A percentile compares a stretch with the other conserved stretches of the same genome.
Evolutionary conservation across 2,888 invertebrate species (phyloP).

Genomic region (Cerastis rubricosa): DNA sequence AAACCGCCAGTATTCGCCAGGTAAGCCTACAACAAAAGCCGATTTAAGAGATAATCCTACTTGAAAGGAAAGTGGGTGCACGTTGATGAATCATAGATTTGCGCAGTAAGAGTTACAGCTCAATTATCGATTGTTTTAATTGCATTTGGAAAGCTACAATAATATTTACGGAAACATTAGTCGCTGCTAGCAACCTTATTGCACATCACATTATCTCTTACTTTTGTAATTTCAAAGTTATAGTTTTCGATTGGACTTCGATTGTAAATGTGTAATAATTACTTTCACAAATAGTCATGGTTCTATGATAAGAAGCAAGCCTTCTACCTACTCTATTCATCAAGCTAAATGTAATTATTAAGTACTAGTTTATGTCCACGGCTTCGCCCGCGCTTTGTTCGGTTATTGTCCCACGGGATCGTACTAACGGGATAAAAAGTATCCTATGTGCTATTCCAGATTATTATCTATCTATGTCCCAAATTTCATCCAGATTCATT

Average conservation of each 20-base stretch:
- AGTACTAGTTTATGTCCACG: too few species aligned
- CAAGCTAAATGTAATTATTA: background rate
- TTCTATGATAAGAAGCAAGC: slow-evolving; percentile 1
- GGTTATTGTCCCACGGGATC: too few species aligned
- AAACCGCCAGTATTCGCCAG: background rate
- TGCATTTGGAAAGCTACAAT: background rate
- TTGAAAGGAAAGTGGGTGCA: slow-evolving; percentile 1
- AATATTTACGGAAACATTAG: slow-evolving; percentile 1
- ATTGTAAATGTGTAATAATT: slow-evolving; percentile 10
- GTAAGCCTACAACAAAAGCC: background rate
- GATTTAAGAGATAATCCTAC: slow-evolving; percentile 1
- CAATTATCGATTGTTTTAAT: slow-evolving; percentile 8
- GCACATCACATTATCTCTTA: background rate
- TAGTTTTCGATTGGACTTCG: background rate
- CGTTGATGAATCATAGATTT: slow-evolving; percentile 3
- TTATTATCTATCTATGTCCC: too few species aligned
- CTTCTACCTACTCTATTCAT: background rate
- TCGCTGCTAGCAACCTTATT: slow-evolving; percentile 9
- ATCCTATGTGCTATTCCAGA: too few species aligned
- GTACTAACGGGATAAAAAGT: too few species aligned
- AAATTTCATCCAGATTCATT: too few species aligned
- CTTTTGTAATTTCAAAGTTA: slow-evolving; percentile 15
- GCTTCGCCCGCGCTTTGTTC: too few species aligned
- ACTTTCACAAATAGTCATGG: slow-evolving; percentile 16
- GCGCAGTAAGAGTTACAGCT: background rate